Conservation (phyloP, 1,140 invertebrate species). For the Ips typographus region DNA sequence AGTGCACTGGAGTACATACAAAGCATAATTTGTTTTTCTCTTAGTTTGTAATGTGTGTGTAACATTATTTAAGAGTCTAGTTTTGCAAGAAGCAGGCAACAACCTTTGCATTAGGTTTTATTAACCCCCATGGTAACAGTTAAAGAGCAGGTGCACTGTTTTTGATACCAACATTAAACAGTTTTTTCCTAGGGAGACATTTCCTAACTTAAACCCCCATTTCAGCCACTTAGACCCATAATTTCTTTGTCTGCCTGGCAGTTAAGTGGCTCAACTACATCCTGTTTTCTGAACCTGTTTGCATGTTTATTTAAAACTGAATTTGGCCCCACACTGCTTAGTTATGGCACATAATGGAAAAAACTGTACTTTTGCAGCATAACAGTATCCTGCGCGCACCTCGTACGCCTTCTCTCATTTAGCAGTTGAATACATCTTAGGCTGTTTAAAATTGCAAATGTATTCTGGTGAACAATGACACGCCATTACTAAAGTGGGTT, state of each 20-base stretch:
- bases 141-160: no score
- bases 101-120: no score
- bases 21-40: no score
- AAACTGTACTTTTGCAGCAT: background rate
- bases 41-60: no score
- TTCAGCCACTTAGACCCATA: no score
- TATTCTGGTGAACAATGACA: conserved; percentile 26
- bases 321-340: background rate
- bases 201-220: no score
- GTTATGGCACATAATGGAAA: background rate
- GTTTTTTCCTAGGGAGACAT: no score
- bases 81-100: no score
- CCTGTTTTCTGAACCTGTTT: conserved; percentile 11
- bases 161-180: no score
- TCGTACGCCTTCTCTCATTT: background rate
- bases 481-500: conserved; percentile 28
- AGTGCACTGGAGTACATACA: no score
- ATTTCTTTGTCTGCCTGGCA: background rate
- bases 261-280: conserved; percentile 8
- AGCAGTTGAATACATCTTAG: background rate
- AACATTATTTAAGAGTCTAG: no score
- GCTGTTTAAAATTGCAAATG: conserved; percentile 27
- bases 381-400: background rate
- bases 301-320: background rate
- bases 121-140: no score